A percentile compares a stretch with the other conserved stretches of the same genome.
phyloP scores from a whole-genome alignment of 2,888 invertebrate genomes.

The Cetonia aurata region DNA sequence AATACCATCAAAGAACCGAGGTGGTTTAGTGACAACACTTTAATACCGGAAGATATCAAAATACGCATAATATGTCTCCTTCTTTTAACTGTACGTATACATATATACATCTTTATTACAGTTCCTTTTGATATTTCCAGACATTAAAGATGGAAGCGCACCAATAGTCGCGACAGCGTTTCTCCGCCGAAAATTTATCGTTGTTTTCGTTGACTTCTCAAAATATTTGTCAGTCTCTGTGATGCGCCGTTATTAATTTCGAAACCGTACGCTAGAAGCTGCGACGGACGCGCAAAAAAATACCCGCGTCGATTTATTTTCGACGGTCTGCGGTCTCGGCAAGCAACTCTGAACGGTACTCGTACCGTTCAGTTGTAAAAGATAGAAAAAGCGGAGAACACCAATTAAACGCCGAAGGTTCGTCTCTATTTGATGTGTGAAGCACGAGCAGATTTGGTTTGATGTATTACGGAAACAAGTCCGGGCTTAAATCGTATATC shows the following conservation, averaged over 20 bases:
- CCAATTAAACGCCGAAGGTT: slow-evolving; percentile 28
- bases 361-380: no score
- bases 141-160: slow-evolving; percentile 51
- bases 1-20: no score
- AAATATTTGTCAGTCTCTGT: slow-evolving; percentile 55
- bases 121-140: slow-evolving; percentile 58
- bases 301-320: slow-evolving; percentile 13
- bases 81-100: no score
- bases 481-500: slow-evolving; percentile 24
- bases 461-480: slow-evolving; percentile 34
- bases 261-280: not conserved
- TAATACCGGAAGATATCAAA: no score
- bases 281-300: not conserved
- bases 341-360: not conserved
- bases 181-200: slow-evolving; percentile 53
- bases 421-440: slow-evolving; percentile 24
- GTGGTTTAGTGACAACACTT: no score
- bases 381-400: not conserved
- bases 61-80: no score
- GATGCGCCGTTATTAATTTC: slow-evolving; percentile 33
- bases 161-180: not conserved
- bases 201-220: slow-evolving; percentile 54
- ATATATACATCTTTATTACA: slow-evolving; percentile 59
- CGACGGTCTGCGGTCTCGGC: not conserved
- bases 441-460: slow-evolving; percentile 22